Base-by-base conservation (phyloP, 2,113 vertebrate genomes). In the Clarias batrachus region DNA sequence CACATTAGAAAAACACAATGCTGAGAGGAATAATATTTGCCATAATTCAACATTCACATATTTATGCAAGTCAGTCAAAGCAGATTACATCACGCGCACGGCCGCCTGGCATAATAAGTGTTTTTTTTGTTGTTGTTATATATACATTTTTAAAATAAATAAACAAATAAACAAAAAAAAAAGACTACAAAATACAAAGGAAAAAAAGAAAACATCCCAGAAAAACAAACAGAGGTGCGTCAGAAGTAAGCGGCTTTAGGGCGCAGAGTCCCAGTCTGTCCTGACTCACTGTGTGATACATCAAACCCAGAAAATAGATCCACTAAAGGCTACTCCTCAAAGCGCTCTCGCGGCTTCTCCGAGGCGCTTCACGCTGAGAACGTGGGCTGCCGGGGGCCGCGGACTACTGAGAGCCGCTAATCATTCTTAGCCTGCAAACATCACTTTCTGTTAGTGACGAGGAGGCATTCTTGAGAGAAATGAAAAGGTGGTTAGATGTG, bases 251-350 rank as follows among this genome's bases (percentile, higher is more conserved):
- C 83, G 85, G 79, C 86, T 80, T 89, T 48, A 80, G 82, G 88
- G 78, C 59, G 79, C 71, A 27, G 80, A 85, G 21, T 65, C 83
- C 62, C 54, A 68, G 68, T 88, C 82, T 85, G 68, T 82, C 78
- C 56, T 37, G 79, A 87, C 87, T 82, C 68, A 76, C 86, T 82
- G 66, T 89, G 86, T 87, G 63, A 85, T 79, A 77, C 86, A 87
- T 89, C 77, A 89, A 87, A 89, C 81, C 63, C 73, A 82, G 65
- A 89, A 84, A 84, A 89, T 23, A 89, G 63, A 87, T 87, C 83
- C 86, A 89, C 70, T 87, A 82, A 85, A 87, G 88, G 76, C 76
- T 65, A 81, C 66, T 66, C 81, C 85, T 81, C 85, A 89, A 74
- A 86, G 80, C 80, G 13, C 4, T 83, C 71, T 82, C 82, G 68